These are phyloP conservation scores for Discoglossus pictus DNA, from an alignment of 2,797 vertebrate species.

Conservation along the genomic window DNA sequence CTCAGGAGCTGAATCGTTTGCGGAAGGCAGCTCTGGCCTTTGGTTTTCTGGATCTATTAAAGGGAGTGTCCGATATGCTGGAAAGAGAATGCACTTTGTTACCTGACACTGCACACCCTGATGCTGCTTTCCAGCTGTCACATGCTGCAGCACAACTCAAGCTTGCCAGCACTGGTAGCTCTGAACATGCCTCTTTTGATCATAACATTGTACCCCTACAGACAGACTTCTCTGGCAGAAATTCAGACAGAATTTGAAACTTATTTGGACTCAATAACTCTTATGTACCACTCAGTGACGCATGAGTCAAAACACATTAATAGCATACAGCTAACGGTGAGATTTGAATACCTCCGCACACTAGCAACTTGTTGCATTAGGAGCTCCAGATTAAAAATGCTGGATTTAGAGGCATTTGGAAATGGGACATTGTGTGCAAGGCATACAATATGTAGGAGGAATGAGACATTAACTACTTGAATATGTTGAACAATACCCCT, in stretches of 20 bases:
- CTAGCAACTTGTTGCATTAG: no score
- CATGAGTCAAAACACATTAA: no score
- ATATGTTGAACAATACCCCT: no score
- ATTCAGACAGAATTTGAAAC: slow-evolving; percentile 70
- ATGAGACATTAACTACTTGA: no score
- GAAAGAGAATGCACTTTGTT: slow-evolving; percentile 94
- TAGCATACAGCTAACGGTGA: no score
- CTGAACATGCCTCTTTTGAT: slow-evolving; percentile 86
- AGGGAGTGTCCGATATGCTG: slow-evolving; percentile 91
- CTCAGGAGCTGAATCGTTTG: slow-evolving; percentile 92
- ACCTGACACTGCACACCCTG: slow-evolving; percentile 92
- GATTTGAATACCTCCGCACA: no score
- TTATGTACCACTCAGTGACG: no score
- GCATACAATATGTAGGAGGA: no score
- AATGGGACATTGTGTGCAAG: no score
- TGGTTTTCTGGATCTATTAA: slow-evolving; percentile 94
- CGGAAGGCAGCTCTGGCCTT: slow-evolving; percentile 94
- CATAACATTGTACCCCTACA: slow-evolving; percentile 93
- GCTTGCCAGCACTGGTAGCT: slow-evolving; percentile 86
- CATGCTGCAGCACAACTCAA: slow-evolving; percentile 95
- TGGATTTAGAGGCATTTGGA: no score
- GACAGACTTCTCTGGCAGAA: slow-evolving; percentile 88
- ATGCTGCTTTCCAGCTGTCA: slow-evolving; percentile 93
- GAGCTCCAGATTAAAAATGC: no score
- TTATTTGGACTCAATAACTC: no score